Evolutionary conservation across 1,140 invertebrate genomes (phyloP).

Genomic region (Dendrolimus punctatus): DNA sequence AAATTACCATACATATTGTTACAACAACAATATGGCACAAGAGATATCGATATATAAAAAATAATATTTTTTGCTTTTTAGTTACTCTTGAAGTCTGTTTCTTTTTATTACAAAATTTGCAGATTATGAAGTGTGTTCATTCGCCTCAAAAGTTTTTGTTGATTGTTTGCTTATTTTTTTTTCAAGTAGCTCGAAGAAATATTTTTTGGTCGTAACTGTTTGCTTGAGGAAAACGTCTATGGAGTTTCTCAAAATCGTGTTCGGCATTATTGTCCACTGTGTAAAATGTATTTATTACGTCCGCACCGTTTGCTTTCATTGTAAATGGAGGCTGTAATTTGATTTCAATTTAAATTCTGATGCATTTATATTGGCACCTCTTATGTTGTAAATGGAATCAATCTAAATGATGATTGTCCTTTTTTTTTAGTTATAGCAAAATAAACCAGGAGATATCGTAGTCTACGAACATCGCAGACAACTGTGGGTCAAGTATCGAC

Average conservation of each 20-base stretch:
- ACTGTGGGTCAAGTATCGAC: no score
- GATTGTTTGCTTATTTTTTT: constrained; percentile 7
- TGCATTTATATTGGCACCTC: no score
- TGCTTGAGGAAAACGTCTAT: constrained; percentile 8
- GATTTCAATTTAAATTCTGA: constrained; percentile 1
- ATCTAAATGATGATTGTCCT: no score
- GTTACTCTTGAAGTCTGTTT: no score
- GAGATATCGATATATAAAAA: no score
- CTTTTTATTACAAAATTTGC: constrained; percentile 2
- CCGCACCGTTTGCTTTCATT: constrained; percentile 1
- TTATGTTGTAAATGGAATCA: no score
- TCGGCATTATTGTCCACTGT: neutral
- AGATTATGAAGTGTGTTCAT: constrained; percentile 4
- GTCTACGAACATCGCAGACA: no score
- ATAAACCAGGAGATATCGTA: no score
- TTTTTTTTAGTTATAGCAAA: no score
- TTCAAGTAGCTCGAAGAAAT: constrained; percentile 2
- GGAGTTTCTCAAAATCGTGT: neutral
- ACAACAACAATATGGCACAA: no score
- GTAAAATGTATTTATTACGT: constrained; percentile 1
- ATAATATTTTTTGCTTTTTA: no score
- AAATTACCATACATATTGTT: no score
- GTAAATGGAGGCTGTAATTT: neutral
- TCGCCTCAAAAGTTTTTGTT: constrained; percentile 6
- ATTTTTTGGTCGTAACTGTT: constrained; percentile 1